A percentile compares a stretch with the other conserved stretches of the same genome.
Conservation (phyloP, 2,888 invertebrate genomes). For the Drosophila testacea region DNA sequence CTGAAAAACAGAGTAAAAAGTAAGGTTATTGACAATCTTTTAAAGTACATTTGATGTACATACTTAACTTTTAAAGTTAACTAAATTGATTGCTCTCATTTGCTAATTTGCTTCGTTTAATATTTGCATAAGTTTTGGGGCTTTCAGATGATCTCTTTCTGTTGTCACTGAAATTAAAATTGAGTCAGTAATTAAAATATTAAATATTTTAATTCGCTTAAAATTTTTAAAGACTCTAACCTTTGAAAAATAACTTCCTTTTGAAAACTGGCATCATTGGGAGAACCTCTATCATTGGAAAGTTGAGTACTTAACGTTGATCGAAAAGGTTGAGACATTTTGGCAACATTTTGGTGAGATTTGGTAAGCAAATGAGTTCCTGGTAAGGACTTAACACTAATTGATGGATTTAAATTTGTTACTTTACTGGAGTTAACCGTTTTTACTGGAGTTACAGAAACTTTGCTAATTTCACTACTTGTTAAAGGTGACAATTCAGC, state of each 20-base stretch:
- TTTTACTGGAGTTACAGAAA: constrained; percentile 11
- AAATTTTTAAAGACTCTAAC: constrained; percentile 10
- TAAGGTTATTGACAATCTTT: not conserved
- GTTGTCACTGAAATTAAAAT: constrained; percentile 36
- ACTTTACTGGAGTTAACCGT: constrained; percentile 5
- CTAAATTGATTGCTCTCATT: constrained; percentile 7
- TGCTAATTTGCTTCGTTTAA: constrained; percentile 35
- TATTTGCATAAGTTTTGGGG: constrained; percentile 14
- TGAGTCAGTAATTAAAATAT: not conserved
- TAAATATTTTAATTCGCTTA: too few relatives aligned
- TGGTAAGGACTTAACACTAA: constrained; percentile 6
- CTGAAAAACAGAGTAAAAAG: not conserved
- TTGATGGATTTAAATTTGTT: constrained; percentile 14
- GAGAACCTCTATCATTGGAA: constrained; percentile 1
- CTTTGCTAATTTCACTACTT: constrained; percentile 6
- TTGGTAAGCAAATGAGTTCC: not conserved
- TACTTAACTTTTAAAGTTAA: not conserved
- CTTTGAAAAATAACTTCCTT: constrained; percentile 11
- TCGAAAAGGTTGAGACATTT: constrained; percentile 6
- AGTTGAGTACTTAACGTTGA: constrained; percentile 8
- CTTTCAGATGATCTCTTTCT: constrained; percentile 32
- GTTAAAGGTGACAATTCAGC: constrained; percentile 4
- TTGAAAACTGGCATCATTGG: not conserved
- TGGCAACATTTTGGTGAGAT: not conserved
- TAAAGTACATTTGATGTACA: not conserved